phyloP scores from a whole-genome alignment of 2,797 vertebrate genomes.

The Syngnathus acus region DNA sequence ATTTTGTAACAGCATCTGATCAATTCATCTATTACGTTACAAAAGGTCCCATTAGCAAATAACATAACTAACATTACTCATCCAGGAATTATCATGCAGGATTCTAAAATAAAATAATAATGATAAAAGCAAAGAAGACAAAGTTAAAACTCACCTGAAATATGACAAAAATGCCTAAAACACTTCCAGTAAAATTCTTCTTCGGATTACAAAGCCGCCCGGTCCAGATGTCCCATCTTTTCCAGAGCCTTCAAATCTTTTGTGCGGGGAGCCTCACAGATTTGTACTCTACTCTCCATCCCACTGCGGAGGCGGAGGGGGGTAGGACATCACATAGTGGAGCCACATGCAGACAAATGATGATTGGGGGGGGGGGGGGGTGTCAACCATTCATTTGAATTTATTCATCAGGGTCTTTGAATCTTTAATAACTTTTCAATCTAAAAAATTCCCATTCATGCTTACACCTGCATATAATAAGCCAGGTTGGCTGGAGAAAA shows the following conservation, averaged over 20 bases:
- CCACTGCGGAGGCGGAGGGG: constrained; percentile 15
- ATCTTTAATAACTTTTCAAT: no score
- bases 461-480: no score
- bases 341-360: constrained; percentile 1
- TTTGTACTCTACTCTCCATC: constrained; percentile 17
- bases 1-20: background rate
- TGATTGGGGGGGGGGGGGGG: background rate
- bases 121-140: background rate
- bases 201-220: background rate
- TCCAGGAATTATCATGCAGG: background rate
- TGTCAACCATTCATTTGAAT: no score
- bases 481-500: no score
- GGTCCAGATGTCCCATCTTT: constrained; percentile 28
- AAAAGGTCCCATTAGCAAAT: background rate
- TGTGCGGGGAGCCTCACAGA: constrained; percentile 7
- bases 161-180: constrained; percentile 4
- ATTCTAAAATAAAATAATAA: background rate
- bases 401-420: no score
- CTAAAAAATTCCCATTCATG: no score
- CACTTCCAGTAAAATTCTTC: constrained; percentile 17
- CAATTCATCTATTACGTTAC: background rate
- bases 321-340: constrained; percentile 13
- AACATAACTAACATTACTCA: background rate
- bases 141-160: background rate
- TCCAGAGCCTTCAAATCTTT: background rate